Evolutionary conservation across 2,888 invertebrate species (phyloP).

Genomic region (Xanthorhoe spadicearia): DNA sequence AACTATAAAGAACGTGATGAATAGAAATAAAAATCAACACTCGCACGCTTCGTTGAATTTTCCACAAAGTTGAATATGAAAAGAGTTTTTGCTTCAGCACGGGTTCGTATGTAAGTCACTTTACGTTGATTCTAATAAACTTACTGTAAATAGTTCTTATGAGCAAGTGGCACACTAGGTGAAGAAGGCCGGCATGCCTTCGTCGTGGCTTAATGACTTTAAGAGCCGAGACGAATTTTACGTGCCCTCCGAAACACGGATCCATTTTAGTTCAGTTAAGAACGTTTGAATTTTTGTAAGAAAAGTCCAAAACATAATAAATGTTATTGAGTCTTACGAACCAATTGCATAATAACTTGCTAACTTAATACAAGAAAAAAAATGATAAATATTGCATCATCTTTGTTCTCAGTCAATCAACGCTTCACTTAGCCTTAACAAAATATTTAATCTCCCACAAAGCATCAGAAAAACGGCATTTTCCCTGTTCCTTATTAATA

Average conservation of each 20-base stretch:
- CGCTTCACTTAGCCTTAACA: not conserved
- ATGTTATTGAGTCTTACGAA: too few species aligned
- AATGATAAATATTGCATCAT: not conserved
- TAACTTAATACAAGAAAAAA: too few species aligned
- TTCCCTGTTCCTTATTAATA: constrained; percentile 20
- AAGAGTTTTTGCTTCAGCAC: constrained; percentile 1
- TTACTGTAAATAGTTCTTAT: not conserved
- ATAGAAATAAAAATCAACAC: constrained; percentile 13
- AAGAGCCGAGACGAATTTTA: too few species aligned
- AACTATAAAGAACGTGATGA: not conserved
- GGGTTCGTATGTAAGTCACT: constrained; percentile 3
- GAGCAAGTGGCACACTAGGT: too few species aligned
- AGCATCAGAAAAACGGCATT: constrained; percentile 6
- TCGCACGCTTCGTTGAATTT: constrained; percentile 14
- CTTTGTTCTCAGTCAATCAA: not conserved
- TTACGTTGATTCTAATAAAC: not conserved
- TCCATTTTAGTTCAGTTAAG: too few species aligned
- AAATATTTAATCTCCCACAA: constrained; percentile 1
- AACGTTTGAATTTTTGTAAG: too few species aligned
- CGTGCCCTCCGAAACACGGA: too few species aligned
- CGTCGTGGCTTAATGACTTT: too few species aligned
- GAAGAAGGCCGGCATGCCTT: too few species aligned
- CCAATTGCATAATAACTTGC: too few species aligned
- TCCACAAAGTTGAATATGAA: constrained; percentile 23
- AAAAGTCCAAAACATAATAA: too few species aligned